Percentiles rank a stretch among this genome's conserved stretches.
Conservation (phyloP, 2,888 invertebrate species). For the Caradrina clavipalpis region DNA sequence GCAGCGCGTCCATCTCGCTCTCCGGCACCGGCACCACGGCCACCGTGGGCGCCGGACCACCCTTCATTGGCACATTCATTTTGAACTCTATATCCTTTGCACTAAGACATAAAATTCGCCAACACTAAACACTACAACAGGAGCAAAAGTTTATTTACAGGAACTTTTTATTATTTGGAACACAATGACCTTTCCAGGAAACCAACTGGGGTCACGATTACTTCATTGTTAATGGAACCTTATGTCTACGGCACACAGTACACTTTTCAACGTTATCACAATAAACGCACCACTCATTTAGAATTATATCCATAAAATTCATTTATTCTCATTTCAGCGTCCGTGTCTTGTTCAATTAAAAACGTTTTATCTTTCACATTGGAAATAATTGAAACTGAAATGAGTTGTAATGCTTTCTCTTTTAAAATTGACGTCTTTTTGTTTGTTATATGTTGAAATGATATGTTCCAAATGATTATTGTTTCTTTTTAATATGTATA, state of each 20-base stretch:
- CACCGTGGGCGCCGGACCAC: conserved; percentile 90
- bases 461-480: conserved; percentile 59
- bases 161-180: conserved; percentile 38
- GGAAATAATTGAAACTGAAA: conserved; percentile 25
- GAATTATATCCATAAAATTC: conserved; percentile 60
- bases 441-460: conserved; percentile 47
- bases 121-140: conserved; percentile 4
- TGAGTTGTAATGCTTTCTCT: conserved; percentile 21
- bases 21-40: conserved; percentile 92
- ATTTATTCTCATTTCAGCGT: conserved; percentile 48
- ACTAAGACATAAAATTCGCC: conserved; percentile 40
- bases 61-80: conserved; percentile 83
- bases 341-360: conserved; percentile 29
- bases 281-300: conserved; percentile 66
- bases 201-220: conserved; percentile 6
- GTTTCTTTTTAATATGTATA: conserved; percentile 36
- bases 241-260: conserved; percentile 31
- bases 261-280: conserved; percentile 61
- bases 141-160: conserved; percentile 27
- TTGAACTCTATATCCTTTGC: conserved; percentile 42
- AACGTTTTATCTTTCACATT: conserved; percentile 23
- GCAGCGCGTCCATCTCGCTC: conserved; percentile 95
- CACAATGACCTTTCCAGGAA: conserved; percentile 20
- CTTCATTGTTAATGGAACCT: conserved; percentile 21
- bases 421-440: conserved; percentile 53